A percentile compares a stretch with the other conserved stretches of the same genome.
Conservation (phyloP, 2,888 invertebrate genomes). For the Xanthia togata region DNA sequence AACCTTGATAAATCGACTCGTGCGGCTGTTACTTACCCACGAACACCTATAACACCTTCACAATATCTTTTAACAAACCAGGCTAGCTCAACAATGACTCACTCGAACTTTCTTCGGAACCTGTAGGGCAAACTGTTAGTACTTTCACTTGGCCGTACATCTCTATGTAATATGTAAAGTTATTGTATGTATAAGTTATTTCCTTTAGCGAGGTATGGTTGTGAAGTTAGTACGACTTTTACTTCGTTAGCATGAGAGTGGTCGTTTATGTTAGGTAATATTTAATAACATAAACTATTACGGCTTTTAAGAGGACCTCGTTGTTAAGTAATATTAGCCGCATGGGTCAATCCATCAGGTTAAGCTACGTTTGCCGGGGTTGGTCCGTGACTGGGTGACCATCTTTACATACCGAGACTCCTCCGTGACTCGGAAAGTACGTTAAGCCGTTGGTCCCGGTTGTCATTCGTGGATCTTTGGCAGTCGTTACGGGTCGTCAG, state of each 20-base stretch:
- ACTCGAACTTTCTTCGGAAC: conserved; percentile 43
- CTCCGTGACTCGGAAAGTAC: too few relatives aligned
- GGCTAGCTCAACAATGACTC: conserved; percentile 7
- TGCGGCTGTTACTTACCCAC: background rate
- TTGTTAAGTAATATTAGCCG: too few relatives aligned
- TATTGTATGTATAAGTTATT: conserved; percentile 15
- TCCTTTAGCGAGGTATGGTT: conserved; percentile 18
- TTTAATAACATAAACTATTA: background rate
- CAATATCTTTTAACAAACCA: background rate
- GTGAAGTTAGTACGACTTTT: conserved; percentile 10
- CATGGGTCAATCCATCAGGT: too few relatives aligned
- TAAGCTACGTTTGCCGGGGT: too few relatives aligned
- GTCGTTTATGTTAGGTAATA: conserved; percentile 5
- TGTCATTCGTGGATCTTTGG: too few relatives aligned
- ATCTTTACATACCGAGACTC: too few relatives aligned
- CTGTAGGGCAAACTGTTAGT: conserved; percentile 32
- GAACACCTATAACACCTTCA: background rate
- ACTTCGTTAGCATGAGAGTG: conserved; percentile 15
- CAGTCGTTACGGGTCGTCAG: too few relatives aligned
- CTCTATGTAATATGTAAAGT: conserved; percentile 33
- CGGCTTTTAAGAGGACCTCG: too few relatives aligned
- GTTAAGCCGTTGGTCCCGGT: too few relatives aligned
- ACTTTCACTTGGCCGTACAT: conserved; percentile 40
- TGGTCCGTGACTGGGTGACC: too few relatives aligned
- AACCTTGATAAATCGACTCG: background rate